Conservation (phyloP, 1,140 invertebrate species). For the Drosophila tsacasi region DNA sequence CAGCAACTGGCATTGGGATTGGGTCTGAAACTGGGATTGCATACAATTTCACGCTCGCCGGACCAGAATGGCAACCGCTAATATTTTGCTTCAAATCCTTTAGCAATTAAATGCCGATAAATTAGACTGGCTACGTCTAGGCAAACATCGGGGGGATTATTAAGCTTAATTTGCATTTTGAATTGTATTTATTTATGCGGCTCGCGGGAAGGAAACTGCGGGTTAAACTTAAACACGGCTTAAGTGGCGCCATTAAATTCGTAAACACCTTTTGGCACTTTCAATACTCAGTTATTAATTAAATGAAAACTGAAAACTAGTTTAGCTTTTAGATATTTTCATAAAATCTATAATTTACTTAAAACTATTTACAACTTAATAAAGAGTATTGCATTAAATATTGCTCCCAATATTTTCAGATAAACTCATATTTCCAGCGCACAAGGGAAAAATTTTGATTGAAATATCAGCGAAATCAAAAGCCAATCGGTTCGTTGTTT, state of each 20-base stretch:
- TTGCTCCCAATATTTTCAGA: neutral
- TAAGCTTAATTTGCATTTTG: conserved; percentile 42
- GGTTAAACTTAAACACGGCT: neutral
- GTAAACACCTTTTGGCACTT: conserved; percentile 1
- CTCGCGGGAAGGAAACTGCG: conserved; percentile 9
- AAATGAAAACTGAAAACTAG: neutral
- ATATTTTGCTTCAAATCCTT: conserved; percentile 68
- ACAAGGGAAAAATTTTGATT: conserved; percentile 16
- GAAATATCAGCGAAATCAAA: conserved; percentile 35
- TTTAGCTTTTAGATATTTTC: neutral
- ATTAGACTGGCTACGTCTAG: conserved; percentile 41
- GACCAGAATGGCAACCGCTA: conserved; percentile 59
- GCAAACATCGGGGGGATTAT: conserved; percentile 31
- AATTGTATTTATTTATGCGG: conserved; percentile 37
- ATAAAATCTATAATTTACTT: too few relatives aligned
- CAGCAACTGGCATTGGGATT: conserved; percentile 21
- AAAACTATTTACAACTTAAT: neutral
- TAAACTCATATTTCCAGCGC: neutral
- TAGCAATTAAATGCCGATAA: conserved; percentile 66
- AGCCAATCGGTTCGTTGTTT: conserved; percentile 30
- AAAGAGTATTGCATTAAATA: too few relatives aligned
- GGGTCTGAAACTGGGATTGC: conserved; percentile 28
- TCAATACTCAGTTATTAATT: neutral
- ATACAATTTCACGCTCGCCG: conserved; percentile 70
- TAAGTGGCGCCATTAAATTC: conserved; percentile 2